Percentiles rank a stretch among this genome's conserved stretches.
Evolutionary conservation across 2,888 invertebrate species (phyloP).

Genomic region (Bibio marci): DNA sequence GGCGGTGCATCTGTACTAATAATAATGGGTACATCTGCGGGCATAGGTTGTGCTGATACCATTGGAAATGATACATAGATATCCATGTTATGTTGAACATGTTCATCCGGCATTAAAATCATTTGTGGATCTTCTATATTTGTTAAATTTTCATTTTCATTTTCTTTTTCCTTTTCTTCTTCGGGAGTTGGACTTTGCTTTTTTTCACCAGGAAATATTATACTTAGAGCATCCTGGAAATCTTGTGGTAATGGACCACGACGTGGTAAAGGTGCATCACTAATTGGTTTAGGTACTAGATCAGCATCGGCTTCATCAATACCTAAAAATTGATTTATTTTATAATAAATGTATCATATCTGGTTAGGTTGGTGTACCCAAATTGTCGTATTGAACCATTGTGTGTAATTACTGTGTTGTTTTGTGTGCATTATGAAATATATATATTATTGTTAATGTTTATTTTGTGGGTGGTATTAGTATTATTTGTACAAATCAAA

Average conservation of each 20-base stretch:
- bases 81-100: not conserved
- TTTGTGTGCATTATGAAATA: too few species aligned
- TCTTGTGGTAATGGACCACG: conserved; percentile 37
- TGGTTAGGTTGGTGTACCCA: too few species aligned
- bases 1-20: not conserved
- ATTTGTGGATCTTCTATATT: not conserved
- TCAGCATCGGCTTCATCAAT: conserved; percentile 28
- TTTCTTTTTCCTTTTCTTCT: conserved; percentile 12
- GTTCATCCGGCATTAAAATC: too few species aligned
- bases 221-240: conserved; percentile 39
- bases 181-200: conserved; percentile 11
- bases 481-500: too few species aligned
- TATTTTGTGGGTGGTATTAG: too few species aligned
- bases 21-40: not conserved
- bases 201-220: conserved; percentile 38
- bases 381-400: too few species aligned
- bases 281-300: conserved; percentile 28
- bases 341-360: too few species aligned
- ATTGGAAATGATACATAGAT: not conserved
- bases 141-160: conserved; percentile 8
- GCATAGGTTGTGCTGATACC: not conserved
- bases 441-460: too few species aligned
- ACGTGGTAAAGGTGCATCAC: conserved; percentile 26
- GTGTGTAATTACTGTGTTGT: too few species aligned
- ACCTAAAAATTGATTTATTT: not conserved